Conservation (phyloP, 2,888 invertebrate species). For the Tetheella fluctuosa region DNA sequence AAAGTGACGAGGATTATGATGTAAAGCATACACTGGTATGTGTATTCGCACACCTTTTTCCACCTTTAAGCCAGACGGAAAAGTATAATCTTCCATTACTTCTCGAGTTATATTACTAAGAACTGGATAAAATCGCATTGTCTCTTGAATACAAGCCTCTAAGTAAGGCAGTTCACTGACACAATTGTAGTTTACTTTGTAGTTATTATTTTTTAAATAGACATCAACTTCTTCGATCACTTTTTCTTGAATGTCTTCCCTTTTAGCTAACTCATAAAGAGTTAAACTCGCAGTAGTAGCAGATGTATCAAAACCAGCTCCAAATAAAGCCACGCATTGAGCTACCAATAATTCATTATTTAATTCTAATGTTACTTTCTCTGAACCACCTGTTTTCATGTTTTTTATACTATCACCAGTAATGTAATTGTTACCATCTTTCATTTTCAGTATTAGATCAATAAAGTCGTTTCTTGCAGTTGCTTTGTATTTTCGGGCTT, state of each 20-base stretch:
- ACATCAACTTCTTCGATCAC: slow-evolving; percentile 44
- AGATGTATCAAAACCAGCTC: slow-evolving; percentile 51
- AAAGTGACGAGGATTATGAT: slow-evolving; percentile 42
- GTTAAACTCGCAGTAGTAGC: slow-evolving; percentile 37
- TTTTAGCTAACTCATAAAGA: slow-evolving; percentile 45
- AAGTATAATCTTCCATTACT: slow-evolving; percentile 40
- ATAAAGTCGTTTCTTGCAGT: slow-evolving; percentile 30
- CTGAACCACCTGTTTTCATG: slow-evolving; percentile 22
- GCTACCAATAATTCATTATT: slow-evolving; percentile 68
- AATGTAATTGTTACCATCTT: slow-evolving; percentile 19
- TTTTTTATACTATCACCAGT: slow-evolving; percentile 28
- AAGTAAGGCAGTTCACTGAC: slow-evolving; percentile 43
- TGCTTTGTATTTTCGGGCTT: slow-evolving; percentile 19
- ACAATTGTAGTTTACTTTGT: slow-evolving; percentile 42
- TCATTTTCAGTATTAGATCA: slow-evolving; percentile 25
- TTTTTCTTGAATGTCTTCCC: slow-evolving; percentile 28
- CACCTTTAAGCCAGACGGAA: slow-evolving; percentile 41
- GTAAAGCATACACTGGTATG: slow-evolving; percentile 46
- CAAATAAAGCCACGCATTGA: slow-evolving; percentile 74
- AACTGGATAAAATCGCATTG: slow-evolving; percentile 46
- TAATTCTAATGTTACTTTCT: slow-evolving; percentile 38
- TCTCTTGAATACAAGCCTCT: slow-evolving; percentile 46
- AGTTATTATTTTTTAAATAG: slow-evolving; percentile 34
- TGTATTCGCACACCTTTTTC: slow-evolving; percentile 47
- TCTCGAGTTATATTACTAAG: slow-evolving; percentile 40